Conservation (phyloP, 1,140 invertebrate species). For the Melanaphis sacchari region DNA sequence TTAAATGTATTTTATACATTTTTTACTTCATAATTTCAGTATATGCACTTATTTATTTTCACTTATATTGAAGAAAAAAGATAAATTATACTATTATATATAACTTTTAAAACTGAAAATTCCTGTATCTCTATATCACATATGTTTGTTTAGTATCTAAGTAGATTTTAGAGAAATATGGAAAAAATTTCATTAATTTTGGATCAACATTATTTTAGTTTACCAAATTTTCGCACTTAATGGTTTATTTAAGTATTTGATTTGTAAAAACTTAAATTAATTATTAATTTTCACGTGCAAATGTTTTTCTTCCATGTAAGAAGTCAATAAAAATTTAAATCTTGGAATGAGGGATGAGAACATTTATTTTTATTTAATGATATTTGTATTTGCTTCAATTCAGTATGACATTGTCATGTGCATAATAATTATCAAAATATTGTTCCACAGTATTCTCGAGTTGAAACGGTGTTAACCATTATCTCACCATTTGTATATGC, state of each 20-base stretch:
- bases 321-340: too few relatives aligned
- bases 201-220: background rate
- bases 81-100: too few relatives aligned
- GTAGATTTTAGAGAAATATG: background rate
- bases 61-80: too few relatives aligned
- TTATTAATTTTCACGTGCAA: background rate
- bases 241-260: background rate
- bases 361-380: background rate
- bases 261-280: background rate
- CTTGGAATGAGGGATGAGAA: too few relatives aligned
- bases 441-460: background rate
- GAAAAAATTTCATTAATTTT: background rate
- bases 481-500: background rate
- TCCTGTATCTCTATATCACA: too few relatives aligned
- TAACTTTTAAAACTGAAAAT: too few relatives aligned
- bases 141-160: background rate
- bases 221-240: background rate
- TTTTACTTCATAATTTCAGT: too few relatives aligned
- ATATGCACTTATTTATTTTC: too few relatives aligned
- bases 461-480: constrained; percentile 11
- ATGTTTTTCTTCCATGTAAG: too few relatives aligned
- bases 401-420: background rate
- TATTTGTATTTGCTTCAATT: background rate
- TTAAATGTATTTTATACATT: too few relatives aligned
- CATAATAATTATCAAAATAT: constrained; percentile 1